phyloP scores from a whole-genome alignment of 1,140 invertebrate genomes.

The Musca vetustissima region DNA sequence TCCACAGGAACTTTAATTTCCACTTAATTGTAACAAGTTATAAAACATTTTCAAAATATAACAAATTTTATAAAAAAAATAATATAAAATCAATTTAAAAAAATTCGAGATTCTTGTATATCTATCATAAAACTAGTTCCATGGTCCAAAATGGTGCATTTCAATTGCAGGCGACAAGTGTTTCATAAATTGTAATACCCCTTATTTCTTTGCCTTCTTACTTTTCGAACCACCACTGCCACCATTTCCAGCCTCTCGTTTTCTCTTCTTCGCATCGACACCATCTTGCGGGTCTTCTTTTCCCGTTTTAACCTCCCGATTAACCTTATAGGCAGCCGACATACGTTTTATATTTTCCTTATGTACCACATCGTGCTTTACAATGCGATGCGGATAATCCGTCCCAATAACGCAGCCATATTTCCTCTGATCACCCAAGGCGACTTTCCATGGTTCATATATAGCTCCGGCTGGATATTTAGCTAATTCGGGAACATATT shows the following conservation, averaged over 20 bases:
- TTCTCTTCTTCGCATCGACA: constrained; percentile 7
- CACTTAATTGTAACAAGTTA: too few relatives aligned
- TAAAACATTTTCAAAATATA: too few relatives aligned
- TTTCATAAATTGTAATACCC: too few relatives aligned
- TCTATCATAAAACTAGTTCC: too few relatives aligned
- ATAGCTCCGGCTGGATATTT: constrained; percentile 70
- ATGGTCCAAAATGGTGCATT: too few relatives aligned
- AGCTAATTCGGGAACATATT: constrained; percentile 70
- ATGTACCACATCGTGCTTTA: constrained; percentile 70
- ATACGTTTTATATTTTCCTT: constrained; percentile 65
- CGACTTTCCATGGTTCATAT: constrained; percentile 78
- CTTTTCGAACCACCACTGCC: not conserved
- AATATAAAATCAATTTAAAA: too few relatives aligned
- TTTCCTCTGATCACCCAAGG: constrained; percentile 65
- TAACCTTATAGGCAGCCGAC: constrained; percentile 60
- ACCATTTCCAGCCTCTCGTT: not conserved
- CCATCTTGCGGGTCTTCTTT: constrained; percentile 31
- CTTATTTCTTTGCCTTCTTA: constrained; percentile 1
- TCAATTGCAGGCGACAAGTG: too few relatives aligned
- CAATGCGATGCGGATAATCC: constrained; percentile 73
- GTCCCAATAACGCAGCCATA: constrained; percentile 71
- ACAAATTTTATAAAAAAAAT: too few relatives aligned
- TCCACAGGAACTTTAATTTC: too few relatives aligned
- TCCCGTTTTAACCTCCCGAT: constrained; percentile 45
- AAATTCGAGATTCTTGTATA: too few relatives aligned